Conservation (phyloP, 1,140 invertebrate species). For the Lutraria rhynchaena region DNA sequence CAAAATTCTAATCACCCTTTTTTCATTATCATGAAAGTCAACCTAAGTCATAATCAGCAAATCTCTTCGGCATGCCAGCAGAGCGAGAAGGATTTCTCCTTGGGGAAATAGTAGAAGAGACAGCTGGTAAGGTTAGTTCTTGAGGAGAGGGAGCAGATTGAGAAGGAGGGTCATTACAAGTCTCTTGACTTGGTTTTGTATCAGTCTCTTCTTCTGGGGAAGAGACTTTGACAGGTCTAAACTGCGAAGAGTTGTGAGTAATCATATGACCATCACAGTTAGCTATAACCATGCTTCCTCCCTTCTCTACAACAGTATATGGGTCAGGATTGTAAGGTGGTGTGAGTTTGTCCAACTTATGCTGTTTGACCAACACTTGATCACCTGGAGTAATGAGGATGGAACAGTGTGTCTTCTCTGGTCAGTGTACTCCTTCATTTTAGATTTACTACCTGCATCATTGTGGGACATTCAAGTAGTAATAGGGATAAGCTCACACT, state of each 20-base stretch:
- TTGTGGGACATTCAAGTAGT: background rate
- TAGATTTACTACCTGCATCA: conserved; percentile 26
- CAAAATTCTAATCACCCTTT: too few species aligned
- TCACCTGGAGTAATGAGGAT: conserved; percentile 40
- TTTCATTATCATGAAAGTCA: too few species aligned
- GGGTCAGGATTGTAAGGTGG: conserved; percentile 52
- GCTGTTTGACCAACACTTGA: conserved; percentile 59
- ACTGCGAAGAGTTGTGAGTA: conserved; percentile 58
- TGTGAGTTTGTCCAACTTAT: conserved; percentile 48
- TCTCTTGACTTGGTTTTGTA: background rate
- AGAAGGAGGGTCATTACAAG: background rate
- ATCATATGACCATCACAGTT: conserved; percentile 13
- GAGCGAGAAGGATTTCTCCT: background rate
- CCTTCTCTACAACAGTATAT: conserved; percentile 26
- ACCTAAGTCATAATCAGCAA: background rate
- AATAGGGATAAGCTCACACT: background rate
- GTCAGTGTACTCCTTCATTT: conserved; percentile 56
- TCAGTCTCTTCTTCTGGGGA: background rate
- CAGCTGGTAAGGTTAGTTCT: background rate
- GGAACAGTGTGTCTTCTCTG: conserved; percentile 11
- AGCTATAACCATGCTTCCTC: conserved; percentile 63
- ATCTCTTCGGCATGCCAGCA: background rate
- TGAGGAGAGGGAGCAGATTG: background rate
- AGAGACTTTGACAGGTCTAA: conserved; percentile 52
- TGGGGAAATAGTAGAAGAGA: background rate